phyloP scores from a whole-genome alignment of 2,797 vertebrate species.

The Cygnus olor region DNA sequence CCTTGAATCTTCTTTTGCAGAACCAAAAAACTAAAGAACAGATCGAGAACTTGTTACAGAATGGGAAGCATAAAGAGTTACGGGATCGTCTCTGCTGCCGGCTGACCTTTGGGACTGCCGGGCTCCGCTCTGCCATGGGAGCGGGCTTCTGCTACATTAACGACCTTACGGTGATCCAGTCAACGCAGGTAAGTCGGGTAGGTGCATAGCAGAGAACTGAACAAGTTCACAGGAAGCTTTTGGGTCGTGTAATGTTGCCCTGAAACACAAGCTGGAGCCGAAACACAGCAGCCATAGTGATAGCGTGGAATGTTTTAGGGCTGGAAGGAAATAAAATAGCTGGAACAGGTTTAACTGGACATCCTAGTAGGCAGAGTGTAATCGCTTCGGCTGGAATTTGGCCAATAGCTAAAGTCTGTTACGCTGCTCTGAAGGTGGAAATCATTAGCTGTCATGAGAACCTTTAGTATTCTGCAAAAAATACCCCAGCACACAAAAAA shows the following conservation, averaged over 20 bases:
- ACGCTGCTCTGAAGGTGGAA: rapidly evolving
- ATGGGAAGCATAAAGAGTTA: constrained; percentile 82
- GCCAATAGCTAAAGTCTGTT: neutral
- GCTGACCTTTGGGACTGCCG: constrained; percentile 92
- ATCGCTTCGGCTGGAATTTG: neutral
- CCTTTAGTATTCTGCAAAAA: neutral
- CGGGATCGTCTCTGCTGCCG: constrained; percentile 85
- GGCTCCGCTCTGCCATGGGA: constrained; percentile 92
- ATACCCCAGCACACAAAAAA: neutral
- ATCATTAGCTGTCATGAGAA: rapidly evolving
- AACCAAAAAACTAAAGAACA: constrained; percentile 88
- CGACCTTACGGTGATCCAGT: constrained; percentile 94
- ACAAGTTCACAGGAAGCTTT: neutral
- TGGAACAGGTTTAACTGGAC: neutral
- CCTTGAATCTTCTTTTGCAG: constrained; percentile 49
- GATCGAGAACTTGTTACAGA: constrained; percentile 83
- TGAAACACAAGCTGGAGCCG: neutral
- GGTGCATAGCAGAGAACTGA: rapidly evolving
- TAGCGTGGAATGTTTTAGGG: neutral
- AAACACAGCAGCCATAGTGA: rapidly evolving
- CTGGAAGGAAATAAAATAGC: neutral
- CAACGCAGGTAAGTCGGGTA: constrained; percentile 84
- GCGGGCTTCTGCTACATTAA: constrained; percentile 94
- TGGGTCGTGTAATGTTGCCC: rapidly evolving
- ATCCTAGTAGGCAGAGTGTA: neutral